Evolutionary conservation across 1,140 invertebrate genomes (phyloP), one percentile per base, ranked within the genome.

Genomic region (Aphis gossypii): DNA sequence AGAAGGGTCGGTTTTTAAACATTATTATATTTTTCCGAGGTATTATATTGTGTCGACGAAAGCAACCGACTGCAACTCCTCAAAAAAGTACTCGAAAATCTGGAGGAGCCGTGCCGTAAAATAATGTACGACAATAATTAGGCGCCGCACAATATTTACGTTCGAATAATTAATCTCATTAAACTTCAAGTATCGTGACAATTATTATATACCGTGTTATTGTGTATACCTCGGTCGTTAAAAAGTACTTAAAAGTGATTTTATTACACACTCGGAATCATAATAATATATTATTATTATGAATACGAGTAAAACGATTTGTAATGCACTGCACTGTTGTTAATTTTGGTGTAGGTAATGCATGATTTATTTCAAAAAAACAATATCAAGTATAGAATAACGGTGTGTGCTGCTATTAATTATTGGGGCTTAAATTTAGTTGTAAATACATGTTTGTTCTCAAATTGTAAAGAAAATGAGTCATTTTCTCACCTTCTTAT

Each of bases 101-200:
- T 48, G 86, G 86, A 48, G 86, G 86, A 48, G 86, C 44, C 44
- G 41, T 46, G 86, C 46, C 41, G 11, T 88, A 88, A 51, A 88
- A 88, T 88, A 88, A 88, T 88, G 44, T 48, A 88, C 46, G 86
- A 88, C 86, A 88, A n/a, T 88, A 88, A 88, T 88, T 48, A 48
- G 86, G 41, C 86, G 23, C 86, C 86, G 30, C 86, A n/a, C 86
- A 48, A 48, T 88, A 88, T 88, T 88, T 88, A 88, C 46, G 86
- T 88, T 88, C 86, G 30, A 88, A 41, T 88, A 88, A 88, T 76
- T 76, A 76, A 48, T 88, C 44, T n/a, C 38, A 88, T 23, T 88
- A 48, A 88, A 48, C 46, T 88, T 88, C 86, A 87, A 87, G 44
- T 87, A 87, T 46, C 84, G 41, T 87, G 84, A 87, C 41, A 21